phyloP scores from a whole-genome alignment of 2,113 vertebrate genomes.

The Lepus americanus region DNA sequence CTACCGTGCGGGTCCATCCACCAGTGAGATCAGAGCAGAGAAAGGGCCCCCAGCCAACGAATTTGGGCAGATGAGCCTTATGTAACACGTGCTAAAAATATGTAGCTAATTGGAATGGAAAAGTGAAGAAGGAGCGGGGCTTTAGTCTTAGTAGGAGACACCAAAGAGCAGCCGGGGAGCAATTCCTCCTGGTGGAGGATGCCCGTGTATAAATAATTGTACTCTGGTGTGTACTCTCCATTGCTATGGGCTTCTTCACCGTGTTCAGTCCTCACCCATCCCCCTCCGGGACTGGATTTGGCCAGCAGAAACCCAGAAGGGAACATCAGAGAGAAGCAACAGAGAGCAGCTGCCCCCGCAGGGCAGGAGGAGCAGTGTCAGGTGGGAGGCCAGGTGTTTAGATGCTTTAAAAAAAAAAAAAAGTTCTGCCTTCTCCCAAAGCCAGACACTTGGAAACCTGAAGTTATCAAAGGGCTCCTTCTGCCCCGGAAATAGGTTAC shows the following conservation, averaged over 20 bases:
- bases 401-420: background rate
- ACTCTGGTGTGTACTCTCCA: slow-evolving; percentile 55
- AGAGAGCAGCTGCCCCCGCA: background rate
- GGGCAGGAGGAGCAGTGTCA: background rate
- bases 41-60: slow-evolving; percentile 69
- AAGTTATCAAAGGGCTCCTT: slow-evolving; percentile 2
- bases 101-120: slow-evolving; percentile 78
- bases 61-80: slow-evolving; percentile 82
- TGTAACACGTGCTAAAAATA: slow-evolving; percentile 83
- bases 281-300: background rate
- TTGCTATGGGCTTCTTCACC: slow-evolving; percentile 43
- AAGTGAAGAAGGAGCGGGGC: slow-evolving; percentile 56
- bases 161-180: slow-evolving; percentile 16
- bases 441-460: slow-evolving; percentile 25
- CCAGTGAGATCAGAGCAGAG: slow-evolving; percentile 77
- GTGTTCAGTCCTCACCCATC: background rate
- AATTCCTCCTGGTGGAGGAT: slow-evolving; percentile 55
- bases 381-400: background rate
- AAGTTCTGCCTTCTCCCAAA: slow-evolving; percentile 13
- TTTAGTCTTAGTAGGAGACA: slow-evolving; percentile 60
- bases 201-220: slow-evolving; percentile 60
- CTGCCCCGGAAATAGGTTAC: background rate
- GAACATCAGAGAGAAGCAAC: background rate
- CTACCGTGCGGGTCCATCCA: slow-evolving; percentile 74
- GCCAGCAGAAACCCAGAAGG: slow-evolving; percentile 12